Conservation (phyloP, 1,140 invertebrate genomes). For the Geopemphigus sp. region DNA sequence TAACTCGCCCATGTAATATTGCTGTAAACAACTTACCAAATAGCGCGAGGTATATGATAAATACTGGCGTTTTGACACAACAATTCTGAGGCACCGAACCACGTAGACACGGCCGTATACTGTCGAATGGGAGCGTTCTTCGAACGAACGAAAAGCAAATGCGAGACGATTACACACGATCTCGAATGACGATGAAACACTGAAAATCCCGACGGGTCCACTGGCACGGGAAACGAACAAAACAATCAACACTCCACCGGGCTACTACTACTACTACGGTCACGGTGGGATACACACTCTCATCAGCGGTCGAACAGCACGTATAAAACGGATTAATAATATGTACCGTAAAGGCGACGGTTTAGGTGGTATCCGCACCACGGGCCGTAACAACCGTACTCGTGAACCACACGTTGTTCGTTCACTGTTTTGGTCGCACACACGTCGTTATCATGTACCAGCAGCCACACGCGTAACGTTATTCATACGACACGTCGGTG, state of each 20-base stretch:
- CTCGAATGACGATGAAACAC: too few species aligned
- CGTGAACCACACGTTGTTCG: too few species aligned
- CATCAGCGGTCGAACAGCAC: background rate
- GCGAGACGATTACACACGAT: too few species aligned
- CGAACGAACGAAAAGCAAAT: too few species aligned
- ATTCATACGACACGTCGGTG: background rate
- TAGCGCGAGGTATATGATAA: background rate
- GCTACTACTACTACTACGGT: background rate
- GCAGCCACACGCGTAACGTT: background rate
- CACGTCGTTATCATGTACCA: background rate
- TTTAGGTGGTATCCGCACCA: background rate
- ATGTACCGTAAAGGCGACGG: too few species aligned
- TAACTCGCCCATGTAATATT: background rate
- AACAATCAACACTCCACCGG: background rate
- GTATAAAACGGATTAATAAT: background rate
- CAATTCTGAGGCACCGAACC: slow-evolving; percentile 1
- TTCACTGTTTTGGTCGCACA: too few species aligned
- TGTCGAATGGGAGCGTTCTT: too few species aligned
- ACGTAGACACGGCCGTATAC: background rate
- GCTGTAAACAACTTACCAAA: background rate
- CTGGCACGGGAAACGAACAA: background rate
- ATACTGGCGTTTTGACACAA: slow-evolving; percentile 6
- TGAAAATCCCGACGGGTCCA: too few species aligned
- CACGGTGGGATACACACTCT: background rate
- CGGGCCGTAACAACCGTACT: too few species aligned